phyloP scores from a whole-genome alignment of 2,888 invertebrate species.

The Lochmaea crataegi region DNA sequence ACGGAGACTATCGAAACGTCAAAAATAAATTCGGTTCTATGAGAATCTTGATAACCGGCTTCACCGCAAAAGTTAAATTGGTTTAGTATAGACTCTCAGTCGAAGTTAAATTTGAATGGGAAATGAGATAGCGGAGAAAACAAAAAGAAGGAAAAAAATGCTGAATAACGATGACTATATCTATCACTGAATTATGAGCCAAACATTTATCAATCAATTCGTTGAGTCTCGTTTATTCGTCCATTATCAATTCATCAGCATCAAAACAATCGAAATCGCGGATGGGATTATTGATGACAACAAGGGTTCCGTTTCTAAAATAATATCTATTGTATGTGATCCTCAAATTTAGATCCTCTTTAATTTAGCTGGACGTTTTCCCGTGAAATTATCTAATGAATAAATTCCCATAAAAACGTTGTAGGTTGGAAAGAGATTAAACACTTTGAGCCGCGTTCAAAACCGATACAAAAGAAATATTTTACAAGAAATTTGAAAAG shows the following conservation, averaged over 20 bases:
- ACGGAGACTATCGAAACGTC: constrained; percentile 27
- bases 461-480: too few relatives aligned
- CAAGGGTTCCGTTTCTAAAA: constrained; percentile 28
- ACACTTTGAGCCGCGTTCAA: too few relatives aligned
- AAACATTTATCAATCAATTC: constrained; percentile 54
- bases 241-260: constrained; percentile 53
- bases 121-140: constrained; percentile 43
- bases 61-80: constrained; percentile 50
- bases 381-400: neutral
- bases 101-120: constrained; percentile 44
- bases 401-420: neutral
- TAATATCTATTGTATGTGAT: neutral
- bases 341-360: neutral
- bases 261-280: constrained; percentile 49
- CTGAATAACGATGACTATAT: constrained; percentile 48
- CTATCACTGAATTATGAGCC: constrained; percentile 51
- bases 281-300: constrained; percentile 45
- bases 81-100: constrained; percentile 46
- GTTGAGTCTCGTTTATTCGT: constrained; percentile 50
- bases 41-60: constrained; percentile 44
- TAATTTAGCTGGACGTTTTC: neutral
- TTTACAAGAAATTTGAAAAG: too few relatives aligned
- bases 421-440: neutral
- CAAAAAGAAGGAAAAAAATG: constrained; percentile 45
- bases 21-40: constrained; percentile 40